These are phyloP conservation scores for Donacobius atricapilla DNA, from an alignment of 2,113 vertebrate species.

Conservation along the genomic window DNA sequence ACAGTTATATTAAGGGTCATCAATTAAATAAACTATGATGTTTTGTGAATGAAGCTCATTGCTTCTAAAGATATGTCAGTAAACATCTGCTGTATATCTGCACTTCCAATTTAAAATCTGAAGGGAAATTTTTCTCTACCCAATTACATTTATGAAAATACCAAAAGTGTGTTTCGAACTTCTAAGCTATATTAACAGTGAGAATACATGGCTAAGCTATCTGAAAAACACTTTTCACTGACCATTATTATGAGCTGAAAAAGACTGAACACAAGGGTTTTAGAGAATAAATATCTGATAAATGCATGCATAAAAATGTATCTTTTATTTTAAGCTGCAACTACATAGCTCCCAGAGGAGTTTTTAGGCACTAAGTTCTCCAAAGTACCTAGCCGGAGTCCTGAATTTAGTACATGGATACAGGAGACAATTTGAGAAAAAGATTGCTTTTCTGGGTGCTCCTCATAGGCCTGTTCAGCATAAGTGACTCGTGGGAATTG, in stretches of 20 bases:
- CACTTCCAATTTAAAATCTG: not conserved
- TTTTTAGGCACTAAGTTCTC: not conserved
- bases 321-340: not conserved
- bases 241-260: not conserved
- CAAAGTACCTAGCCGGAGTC: not conserved
- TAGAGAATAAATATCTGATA: not conserved
- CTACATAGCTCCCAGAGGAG: not conserved
- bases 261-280: not conserved
- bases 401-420: not conserved
- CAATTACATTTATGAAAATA: not conserved
- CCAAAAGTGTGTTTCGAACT: not conserved
- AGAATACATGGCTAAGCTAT: not conserved
- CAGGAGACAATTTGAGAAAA: not conserved
- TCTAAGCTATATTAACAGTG: not conserved
- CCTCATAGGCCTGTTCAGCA: not conserved
- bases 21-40: not conserved
- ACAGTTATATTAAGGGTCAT: not conserved
- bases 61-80: not conserved
- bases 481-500: not conserved
- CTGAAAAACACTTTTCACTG: not conserved
- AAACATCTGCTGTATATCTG: not conserved
- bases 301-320: not conserved
- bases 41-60: not conserved
- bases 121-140: not conserved
- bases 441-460: not conserved